A percentile compares a stretch with the other conserved stretches of the same genome.
Conservation (phyloP, 2,797 vertebrate species). For the Hydrocynus forskahlii region DNA sequence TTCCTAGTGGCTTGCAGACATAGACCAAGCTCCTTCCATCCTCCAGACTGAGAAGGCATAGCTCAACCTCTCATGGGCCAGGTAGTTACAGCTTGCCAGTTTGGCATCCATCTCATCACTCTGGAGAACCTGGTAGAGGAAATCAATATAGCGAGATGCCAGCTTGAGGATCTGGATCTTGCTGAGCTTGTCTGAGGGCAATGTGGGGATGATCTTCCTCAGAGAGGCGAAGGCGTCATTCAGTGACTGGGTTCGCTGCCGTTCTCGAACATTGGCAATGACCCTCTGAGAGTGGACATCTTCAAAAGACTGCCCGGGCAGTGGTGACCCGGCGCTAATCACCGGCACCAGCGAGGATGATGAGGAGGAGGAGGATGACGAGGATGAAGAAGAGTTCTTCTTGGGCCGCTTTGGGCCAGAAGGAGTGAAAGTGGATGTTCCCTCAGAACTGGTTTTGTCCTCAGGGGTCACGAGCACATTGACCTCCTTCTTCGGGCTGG, state of each 20-base stretch:
- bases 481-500: slow-evolving; percentile 63
- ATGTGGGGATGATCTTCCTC: slow-evolving; percentile 89
- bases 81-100: slow-evolving; percentile 86
- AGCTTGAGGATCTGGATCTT: slow-evolving; percentile 94
- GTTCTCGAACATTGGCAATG: slow-evolving; percentile 89
- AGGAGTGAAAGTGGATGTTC: slow-evolving; percentile 58
- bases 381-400: slow-evolving; percentile 73
- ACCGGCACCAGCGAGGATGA: slow-evolving; percentile 64
- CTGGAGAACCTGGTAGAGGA: slow-evolving; percentile 91
- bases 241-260: slow-evolving; percentile 89
- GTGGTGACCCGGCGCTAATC: slow-evolving; percentile 44
- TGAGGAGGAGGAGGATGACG: slow-evolving; percentile 59
- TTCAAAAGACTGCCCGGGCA: slow-evolving; percentile 72
- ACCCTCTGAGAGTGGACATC: slow-evolving; percentile 85
- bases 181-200: slow-evolving; percentile 64
- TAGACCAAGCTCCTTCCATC: slow-evolving; percentile 95
- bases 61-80: slow-evolving; percentile 91
- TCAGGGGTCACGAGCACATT: slow-evolving; percentile 31
- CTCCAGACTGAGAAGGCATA: slow-evolving; percentile 95
- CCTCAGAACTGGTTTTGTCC: slow-evolving; percentile 48
- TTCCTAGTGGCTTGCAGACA: slow-evolving; percentile 86
- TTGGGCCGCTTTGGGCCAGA: slow-evolving; percentile 78
- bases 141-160: slow-evolving; percentile 92
- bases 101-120: slow-evolving; percentile 88
- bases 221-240: slow-evolving; percentile 91